Evolutionary conservation across 92 coral and sea anemone species (phyloP).

Genomic region (Pocillopora meandrina): DNA sequence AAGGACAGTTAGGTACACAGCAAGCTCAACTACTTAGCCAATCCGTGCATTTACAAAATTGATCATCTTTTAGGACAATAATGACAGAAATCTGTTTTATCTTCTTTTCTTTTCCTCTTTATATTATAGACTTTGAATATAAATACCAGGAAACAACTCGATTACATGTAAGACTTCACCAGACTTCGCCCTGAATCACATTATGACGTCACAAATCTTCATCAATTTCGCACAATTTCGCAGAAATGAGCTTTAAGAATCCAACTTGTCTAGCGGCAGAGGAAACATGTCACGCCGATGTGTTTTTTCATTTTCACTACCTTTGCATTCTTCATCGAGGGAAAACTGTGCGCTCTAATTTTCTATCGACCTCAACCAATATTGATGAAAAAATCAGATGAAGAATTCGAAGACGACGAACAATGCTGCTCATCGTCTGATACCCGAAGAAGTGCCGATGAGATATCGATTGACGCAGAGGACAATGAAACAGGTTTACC

Average conservation of each 20-base stretch:
- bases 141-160: too few relatives aligned
- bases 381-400: constrained; percentile 38
- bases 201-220: background rate
- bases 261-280: background rate
- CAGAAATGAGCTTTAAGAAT: constrained; percentile 1
- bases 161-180: too few relatives aligned
- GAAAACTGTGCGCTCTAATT: constrained; percentile 19
- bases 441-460: constrained; percentile 27
- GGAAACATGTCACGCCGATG: constrained; percentile 28
- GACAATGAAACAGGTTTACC: constrained; percentile 16
- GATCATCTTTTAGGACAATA: too few relatives aligned
- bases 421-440: constrained; percentile 36
- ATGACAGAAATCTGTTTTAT: too few relatives aligned
- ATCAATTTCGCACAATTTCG: background rate
- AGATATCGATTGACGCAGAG: constrained; percentile 33
- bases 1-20: too few relatives aligned
- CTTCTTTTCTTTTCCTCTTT: too few relatives aligned
- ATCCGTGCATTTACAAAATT: too few relatives aligned
- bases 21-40: too few relatives aligned
- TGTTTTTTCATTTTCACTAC: constrained; percentile 31
- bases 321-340: constrained; percentile 23
- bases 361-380: constrained; percentile 1
- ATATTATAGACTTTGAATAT: too few relatives aligned
- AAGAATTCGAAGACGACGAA: background rate
- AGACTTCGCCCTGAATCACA: too few relatives aligned